A percentile compares a stretch with the other conserved stretches of the same genome.
These are phyloP conservation scores for Planiliza haematocheilus DNA, from an alignment of 2,113 vertebrate genomes.

Conservation along the genomic window DNA sequence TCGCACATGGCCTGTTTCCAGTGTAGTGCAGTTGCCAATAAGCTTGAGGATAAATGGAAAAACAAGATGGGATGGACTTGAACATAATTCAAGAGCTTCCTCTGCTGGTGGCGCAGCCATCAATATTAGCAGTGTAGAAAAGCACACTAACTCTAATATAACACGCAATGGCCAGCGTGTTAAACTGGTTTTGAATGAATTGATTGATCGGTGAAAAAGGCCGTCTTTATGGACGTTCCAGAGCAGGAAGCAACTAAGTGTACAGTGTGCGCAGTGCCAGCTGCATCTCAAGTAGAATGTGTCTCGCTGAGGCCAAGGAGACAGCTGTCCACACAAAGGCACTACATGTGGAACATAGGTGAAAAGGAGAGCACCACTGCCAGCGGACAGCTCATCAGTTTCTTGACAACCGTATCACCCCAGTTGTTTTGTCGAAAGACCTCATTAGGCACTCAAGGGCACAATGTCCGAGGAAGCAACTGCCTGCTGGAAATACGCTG, in stretches of 20 bases:
- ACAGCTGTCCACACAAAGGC: constrained; percentile 55
- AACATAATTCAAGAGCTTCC: neutral
- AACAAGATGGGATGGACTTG: constrained; percentile 20
- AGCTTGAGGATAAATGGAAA: constrained; percentile 30
- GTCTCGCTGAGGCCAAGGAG: constrained; percentile 25
- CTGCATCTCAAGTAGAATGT: constrained; percentile 47
- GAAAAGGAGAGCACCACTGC: constrained; percentile 53
- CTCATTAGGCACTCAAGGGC: constrained; percentile 73
- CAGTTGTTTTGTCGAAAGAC: constrained; percentile 55
- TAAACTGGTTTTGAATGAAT: neutral
- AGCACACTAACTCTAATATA: neutral
- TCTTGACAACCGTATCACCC: constrained; percentile 56
- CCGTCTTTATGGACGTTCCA: neutral
- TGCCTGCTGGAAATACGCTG: constrained; percentile 39
- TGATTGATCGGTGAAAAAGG: constrained; percentile 1
- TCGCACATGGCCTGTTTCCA: constrained; percentile 17
- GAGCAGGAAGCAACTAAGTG: constrained; percentile 31
- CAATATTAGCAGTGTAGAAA: neutral
- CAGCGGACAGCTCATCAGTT: constrained; percentile 48
- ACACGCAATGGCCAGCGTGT: neutral
- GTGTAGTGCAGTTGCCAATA: constrained; percentile 21
- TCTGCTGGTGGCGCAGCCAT: neutral
- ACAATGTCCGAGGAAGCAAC: constrained; percentile 37
- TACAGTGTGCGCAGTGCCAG: constrained; percentile 35
- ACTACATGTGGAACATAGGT: constrained; percentile 37